Conservation (phyloP, 2,888 invertebrate species). For the Chaitophorus viminalis region DNA sequence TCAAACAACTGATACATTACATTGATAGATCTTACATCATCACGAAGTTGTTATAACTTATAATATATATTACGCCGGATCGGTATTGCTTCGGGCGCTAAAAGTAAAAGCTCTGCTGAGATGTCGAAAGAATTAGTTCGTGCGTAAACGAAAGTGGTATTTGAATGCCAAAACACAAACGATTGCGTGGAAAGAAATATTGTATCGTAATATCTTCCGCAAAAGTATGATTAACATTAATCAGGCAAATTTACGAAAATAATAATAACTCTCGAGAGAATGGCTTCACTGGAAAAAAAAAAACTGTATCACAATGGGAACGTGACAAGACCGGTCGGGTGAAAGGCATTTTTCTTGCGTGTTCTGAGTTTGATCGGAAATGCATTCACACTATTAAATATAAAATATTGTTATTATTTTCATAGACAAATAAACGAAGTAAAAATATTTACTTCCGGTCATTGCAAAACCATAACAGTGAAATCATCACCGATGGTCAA, state of each 20-base stretch:
- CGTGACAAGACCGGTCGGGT: constrained; percentile 38
- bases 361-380: constrained; percentile 12
- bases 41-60: background rate
- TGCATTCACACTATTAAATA: constrained; percentile 20
- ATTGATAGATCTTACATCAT: constrained; percentile 19
- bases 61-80: background rate
- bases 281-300: constrained; percentile 3
- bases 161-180: background rate
- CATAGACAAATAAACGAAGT: background rate
- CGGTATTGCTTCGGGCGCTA: constrained; percentile 18
- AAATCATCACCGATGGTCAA: background rate
- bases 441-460: constrained; percentile 4
- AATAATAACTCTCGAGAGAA: constrained; percentile 15
- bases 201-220: constrained; percentile 2
- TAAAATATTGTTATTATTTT: constrained; percentile 9
- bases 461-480: background rate
- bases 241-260: constrained; percentile 5
- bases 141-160: constrained; percentile 43
- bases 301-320: constrained; percentile 48
- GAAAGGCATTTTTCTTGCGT: constrained; percentile 45
- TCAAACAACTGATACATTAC: background rate
- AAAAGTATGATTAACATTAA: constrained; percentile 64
- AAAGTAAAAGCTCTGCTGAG: constrained; percentile 37
- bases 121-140: constrained; percentile 43
- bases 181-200: background rate